Conservation (phyloP, 1,140 invertebrate genomes). For the Orius insidiosus region DNA sequence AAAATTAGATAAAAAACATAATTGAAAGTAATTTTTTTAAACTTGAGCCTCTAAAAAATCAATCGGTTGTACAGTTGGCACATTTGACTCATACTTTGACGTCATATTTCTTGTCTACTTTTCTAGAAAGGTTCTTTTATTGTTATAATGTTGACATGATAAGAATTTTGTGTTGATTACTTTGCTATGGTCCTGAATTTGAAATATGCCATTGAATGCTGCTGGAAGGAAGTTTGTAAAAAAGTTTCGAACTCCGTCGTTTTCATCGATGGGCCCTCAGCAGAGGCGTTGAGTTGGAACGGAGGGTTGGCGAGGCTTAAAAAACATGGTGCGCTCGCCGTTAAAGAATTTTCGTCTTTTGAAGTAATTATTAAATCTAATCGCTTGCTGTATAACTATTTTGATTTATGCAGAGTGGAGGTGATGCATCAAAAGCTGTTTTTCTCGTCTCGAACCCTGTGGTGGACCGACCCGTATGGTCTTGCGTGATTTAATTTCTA, state of each 20-base stretch:
- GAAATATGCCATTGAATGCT: slow-evolving; percentile 19
- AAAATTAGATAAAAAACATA: too few species aligned
- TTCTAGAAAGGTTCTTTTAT: too few species aligned
- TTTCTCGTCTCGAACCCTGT: slow-evolving; percentile 34
- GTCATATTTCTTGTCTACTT: too few species aligned
- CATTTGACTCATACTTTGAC: too few species aligned
- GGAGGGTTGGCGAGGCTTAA: slow-evolving; percentile 35
- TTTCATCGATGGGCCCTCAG: slow-evolving; percentile 35
- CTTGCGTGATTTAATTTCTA: slow-evolving; percentile 31
- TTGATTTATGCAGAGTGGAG: slow-evolving; percentile 35
- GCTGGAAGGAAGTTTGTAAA: slow-evolving; percentile 36
- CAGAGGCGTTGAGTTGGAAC: slow-evolving; percentile 43
- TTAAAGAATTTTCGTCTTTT: slow-evolving; percentile 41
- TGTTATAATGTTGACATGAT: too few species aligned
- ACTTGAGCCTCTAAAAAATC: too few species aligned
- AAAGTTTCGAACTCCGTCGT: slow-evolving; percentile 39
- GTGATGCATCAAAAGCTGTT: slow-evolving; percentile 34
- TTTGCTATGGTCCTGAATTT: slow-evolving; percentile 12
- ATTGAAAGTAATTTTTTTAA: too few species aligned
- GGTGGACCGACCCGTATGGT: slow-evolving; percentile 29
- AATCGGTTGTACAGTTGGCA: too few species aligned
- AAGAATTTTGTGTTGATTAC: too few species aligned
- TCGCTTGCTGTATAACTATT: slow-evolving; percentile 36
- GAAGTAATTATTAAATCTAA: slow-evolving; percentile 27
- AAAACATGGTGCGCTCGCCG: slow-evolving; percentile 32